Evolutionary conservation across 2,888 invertebrate genomes (phyloP).

Genomic region (Tetragonula carbonaria): DNA sequence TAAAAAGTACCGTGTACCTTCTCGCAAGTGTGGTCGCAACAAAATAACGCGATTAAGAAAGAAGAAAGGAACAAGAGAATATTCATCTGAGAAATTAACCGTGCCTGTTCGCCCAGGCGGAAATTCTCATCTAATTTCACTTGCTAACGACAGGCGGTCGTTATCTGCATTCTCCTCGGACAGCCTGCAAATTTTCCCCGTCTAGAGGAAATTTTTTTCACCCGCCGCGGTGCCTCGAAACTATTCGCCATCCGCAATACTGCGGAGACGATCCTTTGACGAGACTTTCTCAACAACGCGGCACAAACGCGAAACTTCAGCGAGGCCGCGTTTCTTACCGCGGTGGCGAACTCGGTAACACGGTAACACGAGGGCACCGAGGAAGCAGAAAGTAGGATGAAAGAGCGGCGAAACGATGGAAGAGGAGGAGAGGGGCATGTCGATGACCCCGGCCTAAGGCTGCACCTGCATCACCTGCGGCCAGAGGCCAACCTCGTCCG

Average conservation of each 20-base stretch:
- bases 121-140: background rate
- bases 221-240: background rate
- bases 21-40: background rate
- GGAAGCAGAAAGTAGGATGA: slow-evolving; percentile 52
- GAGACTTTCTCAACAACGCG: background rate
- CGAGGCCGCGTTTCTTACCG: background rate
- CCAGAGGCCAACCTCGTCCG: slow-evolving; percentile 20
- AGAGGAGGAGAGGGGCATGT: slow-evolving; percentile 47
- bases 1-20: background rate
- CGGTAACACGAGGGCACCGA: slow-evolving; percentile 47
- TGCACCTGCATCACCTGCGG: slow-evolving; percentile 72
- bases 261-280: background rate
- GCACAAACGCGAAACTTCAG: background rate
- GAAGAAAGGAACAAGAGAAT: background rate
- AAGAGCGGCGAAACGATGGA: slow-evolving; percentile 28
- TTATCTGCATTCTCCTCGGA: background rate
- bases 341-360: slow-evolving; percentile 56
- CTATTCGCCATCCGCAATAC: background rate
- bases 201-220: background rate
- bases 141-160: background rate
- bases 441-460: slow-evolving; percentile 67
- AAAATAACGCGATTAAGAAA: background rate
- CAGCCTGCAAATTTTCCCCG: background rate
- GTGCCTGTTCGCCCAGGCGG: background rate
- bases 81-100: background rate